phyloP scores from a whole-genome alignment of 2,888 invertebrate genomes.

The Heliconius hortense region DNA sequence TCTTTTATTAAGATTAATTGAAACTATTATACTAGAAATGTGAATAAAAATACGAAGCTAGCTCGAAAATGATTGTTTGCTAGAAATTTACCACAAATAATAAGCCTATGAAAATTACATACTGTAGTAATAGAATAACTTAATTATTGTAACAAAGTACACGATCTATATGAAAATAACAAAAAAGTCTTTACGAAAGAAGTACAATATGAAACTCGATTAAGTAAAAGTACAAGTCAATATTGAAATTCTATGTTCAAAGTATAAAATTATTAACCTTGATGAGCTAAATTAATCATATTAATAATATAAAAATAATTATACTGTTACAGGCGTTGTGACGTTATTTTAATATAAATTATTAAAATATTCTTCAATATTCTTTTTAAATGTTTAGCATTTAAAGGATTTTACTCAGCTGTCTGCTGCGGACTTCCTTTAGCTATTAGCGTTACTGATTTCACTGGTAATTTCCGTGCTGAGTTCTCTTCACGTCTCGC shows the following conservation, averaged over 20 bases:
- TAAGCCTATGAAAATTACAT: too few species aligned
- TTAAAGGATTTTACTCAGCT: slow-evolving; percentile 41
- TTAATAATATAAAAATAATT: not conserved
- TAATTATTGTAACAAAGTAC: not conserved
- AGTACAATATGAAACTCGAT: not conserved
- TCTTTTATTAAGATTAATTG: too few species aligned
- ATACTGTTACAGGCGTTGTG: not conserved
- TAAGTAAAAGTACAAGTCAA: not conserved
- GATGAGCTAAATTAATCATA: not conserved
- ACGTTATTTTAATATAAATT: slow-evolving; percentile 1
- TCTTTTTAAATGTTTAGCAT: not conserved
- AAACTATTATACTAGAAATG: too few species aligned
- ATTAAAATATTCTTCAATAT: not conserved
- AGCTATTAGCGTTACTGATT: slow-evolving; percentile 57
- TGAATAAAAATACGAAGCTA: too few species aligned
- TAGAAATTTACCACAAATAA: not conserved
- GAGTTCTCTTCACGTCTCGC: slow-evolving; percentile 55
- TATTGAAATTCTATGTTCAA: not conserved
- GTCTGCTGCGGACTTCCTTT: slow-evolving; percentile 57
- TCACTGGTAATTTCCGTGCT: slow-evolving; percentile 70
- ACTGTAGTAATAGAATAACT: not conserved
- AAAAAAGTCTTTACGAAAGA: not conserved
- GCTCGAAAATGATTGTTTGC: too few species aligned
- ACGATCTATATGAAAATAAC: not conserved
- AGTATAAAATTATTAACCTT: not conserved